Evolutionary conservation across 2,797 vertebrate species (phyloP), one percentile per base, ranked within the genome.

Genomic region (Pampus argenteus): DNA sequence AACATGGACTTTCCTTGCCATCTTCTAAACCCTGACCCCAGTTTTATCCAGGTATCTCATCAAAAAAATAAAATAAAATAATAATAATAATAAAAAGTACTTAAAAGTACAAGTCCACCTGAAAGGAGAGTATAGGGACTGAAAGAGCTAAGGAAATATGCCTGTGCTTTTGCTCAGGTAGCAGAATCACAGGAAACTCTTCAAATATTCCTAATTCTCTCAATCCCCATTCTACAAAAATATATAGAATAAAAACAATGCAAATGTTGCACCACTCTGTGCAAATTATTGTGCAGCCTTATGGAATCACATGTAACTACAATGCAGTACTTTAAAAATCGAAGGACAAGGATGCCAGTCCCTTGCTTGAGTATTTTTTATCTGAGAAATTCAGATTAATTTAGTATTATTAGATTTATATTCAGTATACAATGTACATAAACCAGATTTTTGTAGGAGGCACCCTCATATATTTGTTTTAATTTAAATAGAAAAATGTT

Each of bases 211-310:
- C 95, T 94, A 87, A 78, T 86, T 95, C 96, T 96, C 96, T 96
- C 95, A 95, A 94, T 97, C 96, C 96, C 96, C 94, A 96, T 94
- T 94, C 94, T 95, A 89, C 64, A 67, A 83, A 92, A 91, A 92
- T 91, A 92, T 93, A 94, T 63, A 94, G 70, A 87, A 83, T 81
- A 86, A 94, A 94, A 94, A 90, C 84, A 76, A 90, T 95, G 95
- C 94, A 92, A 93, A 94, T 77, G 89, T 88, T 95, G 94, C 93
- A 95, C 94, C 95, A 93, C 94, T 94, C 91, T 95, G 97, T 97
- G 96, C 96, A 88, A 93, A 92, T 95, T 96, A 96, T 94, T 96
- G 96, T 98, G 97, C 98, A 99, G 97, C 98, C 98, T 99, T 99
- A 99, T 99, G 98, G 97, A 99, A 96, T 94, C 90, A 90, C 82